Percentiles rank a stretch among this genome's conserved stretches.
These are phyloP conservation scores for Oryzias curvinotus DNA, from an alignment of 2,113 vertebrate species.

Conservation along the genomic window DNA sequence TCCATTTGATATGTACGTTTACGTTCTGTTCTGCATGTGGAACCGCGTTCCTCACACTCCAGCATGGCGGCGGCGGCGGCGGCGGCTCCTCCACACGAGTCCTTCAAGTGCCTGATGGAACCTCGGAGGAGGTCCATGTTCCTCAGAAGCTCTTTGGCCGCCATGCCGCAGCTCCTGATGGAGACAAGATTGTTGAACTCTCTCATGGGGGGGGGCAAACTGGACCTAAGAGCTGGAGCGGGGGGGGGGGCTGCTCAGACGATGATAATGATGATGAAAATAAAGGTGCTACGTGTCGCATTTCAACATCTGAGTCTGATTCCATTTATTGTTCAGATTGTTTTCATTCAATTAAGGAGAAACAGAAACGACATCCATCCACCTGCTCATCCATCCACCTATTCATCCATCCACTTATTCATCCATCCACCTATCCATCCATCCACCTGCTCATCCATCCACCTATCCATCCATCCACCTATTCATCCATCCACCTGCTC, in stretches of 20 bases:
- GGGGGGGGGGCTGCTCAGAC: slow-evolving; percentile 6
- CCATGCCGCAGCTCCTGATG: slow-evolving; percentile 19
- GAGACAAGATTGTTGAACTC: not conserved
- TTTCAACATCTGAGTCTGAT: slow-evolving; percentile 18
- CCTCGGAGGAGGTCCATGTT: too few species aligned
- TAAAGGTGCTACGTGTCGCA: slow-evolving; percentile 36
- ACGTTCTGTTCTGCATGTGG: slow-evolving; percentile 67
- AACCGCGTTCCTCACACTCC: slow-evolving; percentile 6
- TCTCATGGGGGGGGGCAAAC: slow-evolving; percentile 11
- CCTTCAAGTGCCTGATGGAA: slow-evolving; percentile 59
- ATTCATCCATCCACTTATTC: too few species aligned
- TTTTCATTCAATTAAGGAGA: too few species aligned
- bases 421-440: too few species aligned
- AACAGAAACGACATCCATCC: too few species aligned
- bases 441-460: too few species aligned
- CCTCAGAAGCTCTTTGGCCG: slow-evolving; percentile 22
- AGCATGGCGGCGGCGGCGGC: too few species aligned
- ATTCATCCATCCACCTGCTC: too few species aligned
- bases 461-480: too few species aligned
- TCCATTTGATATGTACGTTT: slow-evolving; percentile 51
- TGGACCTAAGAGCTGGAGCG: slow-evolving; percentile 41
- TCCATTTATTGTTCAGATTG: not conserved
- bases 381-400: too few species aligned
- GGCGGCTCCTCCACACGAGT: not conserved
- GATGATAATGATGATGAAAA: slow-evolving; percentile 24